phyloP scores from a whole-genome alignment of 2,888 invertebrate genomes.

The Parnassius mnemosyne region DNA sequence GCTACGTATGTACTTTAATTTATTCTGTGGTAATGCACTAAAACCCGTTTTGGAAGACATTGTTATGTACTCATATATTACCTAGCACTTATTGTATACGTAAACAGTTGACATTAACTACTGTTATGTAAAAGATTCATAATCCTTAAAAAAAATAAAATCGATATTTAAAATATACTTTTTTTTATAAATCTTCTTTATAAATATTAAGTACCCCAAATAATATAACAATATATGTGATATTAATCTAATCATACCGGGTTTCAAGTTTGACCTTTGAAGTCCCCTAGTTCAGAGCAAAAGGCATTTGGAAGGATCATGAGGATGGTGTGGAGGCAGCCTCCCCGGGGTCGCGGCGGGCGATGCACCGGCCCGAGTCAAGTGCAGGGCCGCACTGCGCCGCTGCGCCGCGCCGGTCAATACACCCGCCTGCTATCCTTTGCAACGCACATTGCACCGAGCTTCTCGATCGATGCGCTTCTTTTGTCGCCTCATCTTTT shows the following conservation, averaged over 20 bases:
- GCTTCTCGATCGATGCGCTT: constrained; percentile 11
- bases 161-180: too few species aligned
- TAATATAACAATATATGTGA: too few species aligned
- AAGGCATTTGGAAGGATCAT: constrained; percentile 47
- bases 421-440: constrained; percentile 43
- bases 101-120: too few species aligned
- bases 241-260: neutral
- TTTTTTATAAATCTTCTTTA: too few species aligned
- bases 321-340: constrained; percentile 35
- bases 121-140: too few species aligned
- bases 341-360: constrained; percentile 50
- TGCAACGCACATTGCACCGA: constrained; percentile 21
- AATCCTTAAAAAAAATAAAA: too few species aligned
- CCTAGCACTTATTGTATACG: too few species aligned
- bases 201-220: too few species aligned
- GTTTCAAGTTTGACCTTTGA: constrained; percentile 28
- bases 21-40: too few species aligned
- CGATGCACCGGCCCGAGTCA: constrained; percentile 72
- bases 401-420: constrained; percentile 66
- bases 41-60: too few species aligned
- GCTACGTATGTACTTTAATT: too few species aligned
- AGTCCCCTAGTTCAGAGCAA: constrained; percentile 35
- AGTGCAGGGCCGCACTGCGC: constrained; percentile 72
- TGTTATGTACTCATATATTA: too few species aligned
- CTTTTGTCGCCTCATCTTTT: constrained; percentile 1